A percentile compares a stretch with the other conserved stretches of the same genome.
phyloP scores from a whole-genome alignment of 1,140 invertebrate genomes.

The Calephelis virginiensis region DNA sequence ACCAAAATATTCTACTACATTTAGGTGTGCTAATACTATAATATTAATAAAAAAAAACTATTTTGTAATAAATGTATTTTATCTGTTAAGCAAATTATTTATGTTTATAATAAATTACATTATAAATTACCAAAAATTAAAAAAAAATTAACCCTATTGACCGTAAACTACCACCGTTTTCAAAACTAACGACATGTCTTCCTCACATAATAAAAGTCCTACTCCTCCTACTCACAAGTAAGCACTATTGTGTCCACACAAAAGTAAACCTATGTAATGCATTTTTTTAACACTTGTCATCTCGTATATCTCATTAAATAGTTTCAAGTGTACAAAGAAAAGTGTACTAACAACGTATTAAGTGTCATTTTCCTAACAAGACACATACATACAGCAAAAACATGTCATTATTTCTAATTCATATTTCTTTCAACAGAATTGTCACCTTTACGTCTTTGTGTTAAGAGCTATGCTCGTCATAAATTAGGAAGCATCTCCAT shows the following conservation, averaged over 20 bases:
- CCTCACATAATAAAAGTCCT: background rate
- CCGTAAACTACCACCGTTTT: too few relatives aligned
- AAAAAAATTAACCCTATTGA: too few relatives aligned
- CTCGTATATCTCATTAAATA: slow-evolving; percentile 28
- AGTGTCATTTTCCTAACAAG: slow-evolving; percentile 52
- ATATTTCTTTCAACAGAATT: slow-evolving; percentile 47
- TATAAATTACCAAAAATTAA: too few relatives aligned
- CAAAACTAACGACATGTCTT: background rate
- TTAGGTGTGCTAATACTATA: too few relatives aligned
- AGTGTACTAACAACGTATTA: slow-evolving; percentile 28
- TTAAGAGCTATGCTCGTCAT: slow-evolving; percentile 45
- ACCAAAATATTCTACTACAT: too few relatives aligned
- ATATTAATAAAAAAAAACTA: too few relatives aligned
- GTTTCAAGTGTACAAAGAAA: slow-evolving; percentile 29
- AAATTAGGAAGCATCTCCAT: slow-evolving; percentile 45
- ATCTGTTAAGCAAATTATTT: too few relatives aligned
- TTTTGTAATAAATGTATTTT: too few relatives aligned
- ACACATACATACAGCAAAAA: slow-evolving; percentile 42
- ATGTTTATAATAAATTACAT: too few relatives aligned
- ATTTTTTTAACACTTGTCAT: slow-evolving; percentile 16
- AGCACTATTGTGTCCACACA: slow-evolving; percentile 1
- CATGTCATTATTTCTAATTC: slow-evolving; percentile 47
- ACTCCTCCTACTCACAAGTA: background rate
- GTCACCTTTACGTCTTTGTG: slow-evolving; percentile 39
- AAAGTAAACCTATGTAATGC: slow-evolving; percentile 8